phyloP scores from a whole-genome alignment of 2,888 invertebrate genomes.

The Sialis lutaria region DNA sequence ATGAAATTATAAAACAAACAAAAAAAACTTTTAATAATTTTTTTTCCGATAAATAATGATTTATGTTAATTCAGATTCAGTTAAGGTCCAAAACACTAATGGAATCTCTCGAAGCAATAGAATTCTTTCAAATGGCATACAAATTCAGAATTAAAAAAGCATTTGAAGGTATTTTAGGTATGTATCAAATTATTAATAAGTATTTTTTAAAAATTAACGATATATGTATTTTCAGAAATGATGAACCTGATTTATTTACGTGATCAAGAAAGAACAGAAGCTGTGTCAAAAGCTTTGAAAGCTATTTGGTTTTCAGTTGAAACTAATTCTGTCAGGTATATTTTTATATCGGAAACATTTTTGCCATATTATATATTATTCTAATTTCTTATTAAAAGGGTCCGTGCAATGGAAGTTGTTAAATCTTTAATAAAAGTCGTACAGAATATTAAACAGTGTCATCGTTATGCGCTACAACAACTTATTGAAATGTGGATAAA shows the following conservation, averaged over 20 bases:
- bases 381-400: conserved; percentile 21
- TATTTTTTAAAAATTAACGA: not conserved
- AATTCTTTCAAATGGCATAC: conserved; percentile 69
- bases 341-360: too few species aligned
- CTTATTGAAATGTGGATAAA: conserved; percentile 43
- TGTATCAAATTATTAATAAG: conserved; percentile 6
- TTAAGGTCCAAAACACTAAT: conserved; percentile 52
- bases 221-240: conserved; percentile 35
- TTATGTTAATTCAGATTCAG: too few species aligned
- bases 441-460: conserved; percentile 34
- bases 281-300: conserved; percentile 61
- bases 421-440: conserved; percentile 38
- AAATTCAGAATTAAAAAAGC: conserved; percentile 62
- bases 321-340: conserved; percentile 26
- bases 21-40: too few species aligned
- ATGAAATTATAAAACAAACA: too few species aligned
- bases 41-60: too few species aligned
- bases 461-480: conserved; percentile 40
- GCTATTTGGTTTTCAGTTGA: conserved; percentile 45
- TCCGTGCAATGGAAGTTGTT: conserved; percentile 34
- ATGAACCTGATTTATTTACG: conserved; percentile 60
- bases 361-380: too few species aligned
- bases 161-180: conserved; percentile 41
- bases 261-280: conserved; percentile 57
- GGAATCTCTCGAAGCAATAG: conserved; percentile 77